Conservation (phyloP, 2,113 vertebrate species). For the Sciurus niger region DNA sequence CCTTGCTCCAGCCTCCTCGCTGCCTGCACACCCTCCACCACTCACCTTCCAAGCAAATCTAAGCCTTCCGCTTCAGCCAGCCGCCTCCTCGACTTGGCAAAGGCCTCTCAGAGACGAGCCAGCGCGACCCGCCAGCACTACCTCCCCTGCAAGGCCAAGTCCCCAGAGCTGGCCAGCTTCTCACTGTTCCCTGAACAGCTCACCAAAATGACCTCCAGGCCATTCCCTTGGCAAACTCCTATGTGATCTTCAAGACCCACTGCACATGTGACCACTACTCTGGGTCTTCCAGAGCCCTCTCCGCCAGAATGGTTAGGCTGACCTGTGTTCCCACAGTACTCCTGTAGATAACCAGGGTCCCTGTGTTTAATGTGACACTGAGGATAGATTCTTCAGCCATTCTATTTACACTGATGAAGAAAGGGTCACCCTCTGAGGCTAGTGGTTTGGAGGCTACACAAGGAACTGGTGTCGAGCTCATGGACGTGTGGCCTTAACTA, state of each 20-base stretch:
- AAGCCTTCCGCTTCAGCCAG: background rate
- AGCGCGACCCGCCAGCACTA: background rate
- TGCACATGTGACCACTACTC: background rate
- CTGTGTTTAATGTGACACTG: background rate
- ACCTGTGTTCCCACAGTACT: background rate
- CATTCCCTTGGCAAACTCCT: background rate
- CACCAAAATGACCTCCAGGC: background rate
- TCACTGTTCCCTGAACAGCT: background rate
- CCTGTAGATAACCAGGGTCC: background rate
- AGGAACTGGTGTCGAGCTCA: background rate
- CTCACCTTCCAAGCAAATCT: background rate
- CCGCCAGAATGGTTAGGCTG: no score
- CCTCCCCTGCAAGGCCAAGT: background rate
- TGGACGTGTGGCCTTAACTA: background rate
- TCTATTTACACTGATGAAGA: constrained; percentile 13
- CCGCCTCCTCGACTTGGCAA: background rate
- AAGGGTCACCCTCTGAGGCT: background rate
- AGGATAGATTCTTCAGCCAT: background rate
- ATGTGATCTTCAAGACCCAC: background rate
- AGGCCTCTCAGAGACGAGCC: background rate
- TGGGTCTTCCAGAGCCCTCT: background rate
- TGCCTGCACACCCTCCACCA: background rate
- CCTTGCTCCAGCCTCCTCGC: background rate
- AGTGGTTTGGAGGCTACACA: background rate
- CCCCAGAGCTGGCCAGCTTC: background rate